These are phyloP conservation scores for Reinhardtius hippoglossoides DNA, from an alignment of 2,113 vertebrate species.

Conservation along the genomic window DNA sequence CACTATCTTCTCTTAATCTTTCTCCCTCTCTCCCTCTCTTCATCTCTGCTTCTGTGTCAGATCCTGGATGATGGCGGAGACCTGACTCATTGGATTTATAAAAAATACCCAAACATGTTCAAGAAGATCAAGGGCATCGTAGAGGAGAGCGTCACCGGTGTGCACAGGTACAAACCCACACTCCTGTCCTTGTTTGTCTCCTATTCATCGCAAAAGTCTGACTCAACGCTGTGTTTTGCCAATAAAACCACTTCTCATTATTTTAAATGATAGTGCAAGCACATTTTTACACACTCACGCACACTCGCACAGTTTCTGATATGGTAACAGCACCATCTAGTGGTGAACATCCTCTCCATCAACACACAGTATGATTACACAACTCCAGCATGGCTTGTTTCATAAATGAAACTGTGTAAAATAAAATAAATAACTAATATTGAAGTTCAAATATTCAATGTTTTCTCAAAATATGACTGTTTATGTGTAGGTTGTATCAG, in stretches of 20 bases:
- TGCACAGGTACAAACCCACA: constrained; percentile 88
- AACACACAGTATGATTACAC: neutral
- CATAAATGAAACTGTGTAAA: neutral
- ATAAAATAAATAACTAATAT: neutral
- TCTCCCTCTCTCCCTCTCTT: neutral
- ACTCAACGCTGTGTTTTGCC: neutral
- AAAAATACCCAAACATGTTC: constrained; percentile 99
- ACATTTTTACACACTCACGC: neutral
- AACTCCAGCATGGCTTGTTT: neutral
- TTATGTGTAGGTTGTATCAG: constrained; percentile 89
- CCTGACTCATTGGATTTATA: constrained; percentile 99
- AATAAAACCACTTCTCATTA: neutral
- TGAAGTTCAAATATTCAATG: neutral
- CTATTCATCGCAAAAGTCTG: neutral
- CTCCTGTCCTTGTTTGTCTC: no score
- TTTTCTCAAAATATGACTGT: neutral
- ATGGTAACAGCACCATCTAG: constrained; percentile 71
- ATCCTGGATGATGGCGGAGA: constrained; percentile 98
- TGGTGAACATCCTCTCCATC: constrained; percentile 39
- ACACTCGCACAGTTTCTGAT: neutral
- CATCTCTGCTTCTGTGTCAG: constrained; percentile 66
- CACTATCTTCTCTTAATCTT: neutral
- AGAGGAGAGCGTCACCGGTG: constrained; percentile 98
- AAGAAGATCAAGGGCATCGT: constrained; percentile 99
- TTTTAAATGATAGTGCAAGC: neutral